Base-by-base conservation (phyloP, 1,140 invertebrate genomes). In the Nymphalis io region DNA sequence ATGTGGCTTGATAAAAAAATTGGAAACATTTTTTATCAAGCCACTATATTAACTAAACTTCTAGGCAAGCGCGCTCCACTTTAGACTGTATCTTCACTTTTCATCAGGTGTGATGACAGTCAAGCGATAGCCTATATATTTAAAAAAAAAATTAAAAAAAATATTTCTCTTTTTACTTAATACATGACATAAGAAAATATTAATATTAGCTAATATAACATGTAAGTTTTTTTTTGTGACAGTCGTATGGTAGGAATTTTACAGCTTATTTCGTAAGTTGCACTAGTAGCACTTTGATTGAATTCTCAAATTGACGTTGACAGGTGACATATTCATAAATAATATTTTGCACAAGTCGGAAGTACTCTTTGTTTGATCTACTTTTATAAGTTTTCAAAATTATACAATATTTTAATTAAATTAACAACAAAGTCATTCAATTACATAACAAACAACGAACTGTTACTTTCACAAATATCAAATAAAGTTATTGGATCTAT, bases 291-390 rank as follows among this genome's bases (percentile, higher is more conserved):
- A 51, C 46, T 21, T 18, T 51, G 15, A 11, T 18, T 16, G 5
- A 51, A 27, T n/a, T 39, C 18, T 33, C 27, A 8, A 20, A 59
- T 38, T 33, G n/a, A 59, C n/a, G 12, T 15, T 58, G 55, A 58
- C 44, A 48, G n/a, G 1, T 48, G 44, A 48, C 15, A 58, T 6
- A 13, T 3, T 18, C 6, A 57, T 21, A 57, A 33, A 21, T 57
- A 21, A 55, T 18, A 55, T 38, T 33, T 18, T 59, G 21, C 38
- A 13, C 23, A 59, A 59, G 18, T 51, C 46, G 46, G 18, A 51
- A 51, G 46, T 51, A 4, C 6, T 51, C 46, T 51, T 51, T 51
- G 46, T 51, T 51, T 51, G 46, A 51, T 51, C 18, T 51, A 20
- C 46, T 51, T 46, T 16, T 15, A 51, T 20, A 12, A 20, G 20